These are phyloP conservation scores for Cephus spinipes DNA, from an alignment of 2,888 invertebrate genomes.

Conservation along the genomic window DNA sequence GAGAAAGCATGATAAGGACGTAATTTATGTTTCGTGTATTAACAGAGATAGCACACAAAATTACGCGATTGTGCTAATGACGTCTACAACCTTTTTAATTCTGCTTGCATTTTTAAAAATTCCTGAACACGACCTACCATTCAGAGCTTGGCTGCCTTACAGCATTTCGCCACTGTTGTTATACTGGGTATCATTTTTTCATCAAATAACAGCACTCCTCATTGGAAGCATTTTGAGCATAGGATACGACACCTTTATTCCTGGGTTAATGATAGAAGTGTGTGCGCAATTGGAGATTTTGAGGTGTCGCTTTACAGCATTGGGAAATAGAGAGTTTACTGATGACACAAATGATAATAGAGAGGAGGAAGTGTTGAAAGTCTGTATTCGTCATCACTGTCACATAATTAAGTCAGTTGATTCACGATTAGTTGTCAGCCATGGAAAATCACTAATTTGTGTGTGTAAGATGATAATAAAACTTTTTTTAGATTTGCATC, in stretches of 20 bases:
- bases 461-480: too few species aligned
- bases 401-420: constrained; percentile 25
- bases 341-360: not conserved
- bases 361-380: constrained; percentile 16
- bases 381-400: constrained; percentile 28
- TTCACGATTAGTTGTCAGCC: not conserved
- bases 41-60: constrained; percentile 6
- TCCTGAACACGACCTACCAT: constrained; percentile 27
- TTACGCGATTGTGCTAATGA: constrained; percentile 16
- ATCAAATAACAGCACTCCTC: constrained; percentile 24
- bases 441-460: too few species aligned
- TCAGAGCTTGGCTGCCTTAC: constrained; percentile 38
- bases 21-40: not conserved
- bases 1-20: too few species aligned
- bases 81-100: constrained; percentile 11
- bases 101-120: constrained; percentile 27
- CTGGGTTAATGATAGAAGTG: constrained; percentile 36
- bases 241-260: constrained; percentile 47
- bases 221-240: constrained; percentile 31
- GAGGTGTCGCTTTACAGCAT: constrained; percentile 32
- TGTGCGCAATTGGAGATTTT: constrained; percentile 51
- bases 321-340: constrained; percentile 13
- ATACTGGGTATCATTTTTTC: constrained; percentile 28
- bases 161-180: constrained; percentile 19
- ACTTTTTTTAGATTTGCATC: too few species aligned